phyloP scores from a whole-genome alignment of 2,113 vertebrate genomes.

The Coracopsis vasa region DNA sequence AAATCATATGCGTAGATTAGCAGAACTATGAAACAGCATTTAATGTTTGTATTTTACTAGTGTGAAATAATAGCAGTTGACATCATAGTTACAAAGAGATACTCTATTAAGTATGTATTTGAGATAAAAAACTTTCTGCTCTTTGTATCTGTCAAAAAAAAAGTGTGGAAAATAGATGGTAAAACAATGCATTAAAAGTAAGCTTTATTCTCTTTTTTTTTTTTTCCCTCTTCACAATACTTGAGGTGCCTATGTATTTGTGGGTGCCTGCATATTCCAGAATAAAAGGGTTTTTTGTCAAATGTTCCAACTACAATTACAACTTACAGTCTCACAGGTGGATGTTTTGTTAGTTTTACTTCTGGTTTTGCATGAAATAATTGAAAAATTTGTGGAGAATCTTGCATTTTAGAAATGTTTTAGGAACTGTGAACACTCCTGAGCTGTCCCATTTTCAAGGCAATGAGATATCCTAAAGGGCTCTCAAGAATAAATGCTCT shows the following conservation, averaged over 20 bases:
- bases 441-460: not conserved
- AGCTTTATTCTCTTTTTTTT: not conserved
- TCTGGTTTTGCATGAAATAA: not conserved
- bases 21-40: not conserved
- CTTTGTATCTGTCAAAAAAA: not conserved
- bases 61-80: not conserved
- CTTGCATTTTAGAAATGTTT: not conserved
- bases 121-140: not conserved
- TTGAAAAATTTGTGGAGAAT: not conserved
- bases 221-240: not conserved
- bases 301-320: not conserved
- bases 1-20: not conserved
- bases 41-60: not conserved
- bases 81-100: not conserved
- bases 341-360: not conserved
- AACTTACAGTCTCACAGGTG: not conserved
- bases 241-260: not conserved
- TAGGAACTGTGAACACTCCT: not conserved
- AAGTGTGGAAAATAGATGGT: not conserved
- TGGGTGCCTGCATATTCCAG: not conserved
- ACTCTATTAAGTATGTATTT: not conserved
- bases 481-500: not conserved
- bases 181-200: not conserved
- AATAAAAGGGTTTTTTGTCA: not conserved
- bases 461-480: not conserved